Conservation (phyloP, 2,888 invertebrate genomes). For the Drosophila koepferae region DNA sequence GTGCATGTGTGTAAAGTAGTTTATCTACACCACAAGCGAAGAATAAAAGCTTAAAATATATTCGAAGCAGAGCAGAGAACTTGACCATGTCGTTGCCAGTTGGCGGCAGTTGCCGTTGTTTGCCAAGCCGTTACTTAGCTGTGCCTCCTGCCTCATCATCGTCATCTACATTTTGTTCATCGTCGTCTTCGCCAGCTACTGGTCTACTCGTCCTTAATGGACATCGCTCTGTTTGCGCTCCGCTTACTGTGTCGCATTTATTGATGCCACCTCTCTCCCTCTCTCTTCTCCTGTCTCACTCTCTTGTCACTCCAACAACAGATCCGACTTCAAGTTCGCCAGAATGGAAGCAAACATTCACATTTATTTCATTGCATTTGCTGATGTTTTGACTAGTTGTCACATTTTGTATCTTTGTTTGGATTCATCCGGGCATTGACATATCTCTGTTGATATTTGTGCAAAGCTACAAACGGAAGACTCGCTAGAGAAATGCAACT, state of each 20-base stretch:
- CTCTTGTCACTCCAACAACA: slow-evolving; percentile 16
- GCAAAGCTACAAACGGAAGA: slow-evolving; percentile 20
- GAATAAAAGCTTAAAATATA: slow-evolving; percentile 28
- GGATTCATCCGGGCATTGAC: slow-evolving; percentile 37
- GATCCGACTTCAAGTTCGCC: slow-evolving; percentile 28
- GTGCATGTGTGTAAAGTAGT: slow-evolving; percentile 69
- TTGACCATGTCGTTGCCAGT: slow-evolving; percentile 73
- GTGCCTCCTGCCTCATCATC: slow-evolving; percentile 30
- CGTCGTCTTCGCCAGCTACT: slow-evolving; percentile 21
- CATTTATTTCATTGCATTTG: slow-evolving; percentile 45
- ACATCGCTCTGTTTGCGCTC: slow-evolving; percentile 51
- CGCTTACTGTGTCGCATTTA: slow-evolving; percentile 72
- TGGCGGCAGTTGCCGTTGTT: slow-evolving; percentile 64
- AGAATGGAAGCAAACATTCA: slow-evolving; percentile 62
- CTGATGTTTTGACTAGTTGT: slow-evolving; percentile 10
- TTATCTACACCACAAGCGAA: slow-evolving; percentile 63
- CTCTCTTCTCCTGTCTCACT: slow-evolving; percentile 67
- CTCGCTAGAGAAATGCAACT: slow-evolving; percentile 36
- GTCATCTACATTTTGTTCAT: slow-evolving; percentile 20
- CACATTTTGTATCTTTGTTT: slow-evolving; percentile 23
- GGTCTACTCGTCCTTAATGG: slow-evolving; percentile 58
- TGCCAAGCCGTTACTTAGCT: slow-evolving; percentile 74
- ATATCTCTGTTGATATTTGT: slow-evolving; percentile 14
- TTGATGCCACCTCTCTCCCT: slow-evolving; percentile 71
- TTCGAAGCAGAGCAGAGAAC: slow-evolving; percentile 57